phyloP scores from a whole-genome alignment of 2,888 invertebrate species.

The Dryomyza anilis region DNA sequence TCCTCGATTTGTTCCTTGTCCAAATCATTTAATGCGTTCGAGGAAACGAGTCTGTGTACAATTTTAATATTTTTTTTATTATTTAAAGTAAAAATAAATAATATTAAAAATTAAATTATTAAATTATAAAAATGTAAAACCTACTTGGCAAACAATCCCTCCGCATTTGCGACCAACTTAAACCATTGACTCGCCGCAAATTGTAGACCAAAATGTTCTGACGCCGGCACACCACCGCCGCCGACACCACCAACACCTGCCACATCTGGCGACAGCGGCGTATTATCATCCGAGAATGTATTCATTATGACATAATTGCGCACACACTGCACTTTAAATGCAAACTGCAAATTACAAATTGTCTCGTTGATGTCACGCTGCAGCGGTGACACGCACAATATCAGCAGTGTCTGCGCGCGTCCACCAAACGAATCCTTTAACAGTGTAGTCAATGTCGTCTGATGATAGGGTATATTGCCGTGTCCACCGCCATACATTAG shows the following conservation, averaged over 20 bases:
- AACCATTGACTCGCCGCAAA: constrained; percentile 84
- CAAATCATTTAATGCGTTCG: constrained; percentile 71
- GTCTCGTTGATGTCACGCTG: constrained; percentile 73
- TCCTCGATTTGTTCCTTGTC: constrained; percentile 79
- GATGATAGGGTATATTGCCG: constrained; percentile 63
- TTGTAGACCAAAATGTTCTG: constrained; percentile 70
- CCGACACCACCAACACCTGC: constrained; percentile 32
- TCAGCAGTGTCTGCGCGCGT: constrained; percentile 74
- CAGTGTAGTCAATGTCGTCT: constrained; percentile 72
- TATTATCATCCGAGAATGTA: constrained; percentile 71
- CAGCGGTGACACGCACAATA: constrained; percentile 75
- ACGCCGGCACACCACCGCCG: constrained; percentile 27
- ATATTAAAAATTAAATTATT: background rate
- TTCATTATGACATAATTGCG: constrained; percentile 76
- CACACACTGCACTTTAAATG: constrained; percentile 70
- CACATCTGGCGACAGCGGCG: constrained; percentile 60
- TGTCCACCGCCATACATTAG: constrained; percentile 54
- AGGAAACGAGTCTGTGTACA: constrained; percentile 65
- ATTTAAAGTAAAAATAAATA: too few relatives aligned
- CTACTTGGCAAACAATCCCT: constrained; percentile 74
- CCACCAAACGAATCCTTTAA: constrained; percentile 78
- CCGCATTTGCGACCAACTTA: constrained; percentile 82
- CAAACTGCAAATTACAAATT: constrained; percentile 71
- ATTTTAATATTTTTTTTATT: background rate
- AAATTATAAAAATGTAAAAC: constrained; percentile 23